Evolutionary conservation across 2,797 vertebrate species (phyloP).

Genomic region (Cossypha polioptera): DNA sequence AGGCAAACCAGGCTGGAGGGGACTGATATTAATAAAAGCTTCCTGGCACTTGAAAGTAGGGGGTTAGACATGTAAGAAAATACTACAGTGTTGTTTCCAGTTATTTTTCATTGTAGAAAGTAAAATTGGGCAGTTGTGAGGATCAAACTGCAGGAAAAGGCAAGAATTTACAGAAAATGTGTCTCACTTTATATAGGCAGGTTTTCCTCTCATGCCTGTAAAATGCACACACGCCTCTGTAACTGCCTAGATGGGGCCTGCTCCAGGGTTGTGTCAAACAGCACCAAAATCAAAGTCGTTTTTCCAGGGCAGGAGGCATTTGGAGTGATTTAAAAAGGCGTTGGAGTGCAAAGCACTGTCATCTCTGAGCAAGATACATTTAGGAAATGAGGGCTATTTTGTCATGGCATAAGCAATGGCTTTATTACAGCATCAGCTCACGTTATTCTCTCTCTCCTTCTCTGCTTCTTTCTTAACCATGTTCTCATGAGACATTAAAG

Average conservation of each 20-base stretch:
- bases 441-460: background rate
- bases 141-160: background rate
- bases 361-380: background rate
- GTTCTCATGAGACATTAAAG: background rate
- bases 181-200: background rate
- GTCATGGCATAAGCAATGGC: background rate
- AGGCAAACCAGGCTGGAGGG: conserved; percentile 86
- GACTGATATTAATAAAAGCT: conserved; percentile 88
- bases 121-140: background rate
- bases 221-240: background rate
- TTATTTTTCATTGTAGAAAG: background rate
- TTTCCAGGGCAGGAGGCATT: background rate
- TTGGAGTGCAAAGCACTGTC: background rate
- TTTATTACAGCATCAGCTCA: background rate
- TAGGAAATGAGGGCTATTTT: conserved; percentile 18
- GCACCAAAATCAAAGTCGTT: background rate
- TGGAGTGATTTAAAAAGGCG: background rate
- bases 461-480: background rate
- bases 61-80: background rate
- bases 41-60: conserved; percentile 75
- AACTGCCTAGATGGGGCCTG: background rate
- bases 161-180: background rate
- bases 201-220: background rate
- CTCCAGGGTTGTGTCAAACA: background rate
- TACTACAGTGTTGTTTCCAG: background rate